These are phyloP conservation scores for Graphium colonna DNA, from an alignment of 2,888 invertebrate species.

Conservation along the genomic window DNA sequence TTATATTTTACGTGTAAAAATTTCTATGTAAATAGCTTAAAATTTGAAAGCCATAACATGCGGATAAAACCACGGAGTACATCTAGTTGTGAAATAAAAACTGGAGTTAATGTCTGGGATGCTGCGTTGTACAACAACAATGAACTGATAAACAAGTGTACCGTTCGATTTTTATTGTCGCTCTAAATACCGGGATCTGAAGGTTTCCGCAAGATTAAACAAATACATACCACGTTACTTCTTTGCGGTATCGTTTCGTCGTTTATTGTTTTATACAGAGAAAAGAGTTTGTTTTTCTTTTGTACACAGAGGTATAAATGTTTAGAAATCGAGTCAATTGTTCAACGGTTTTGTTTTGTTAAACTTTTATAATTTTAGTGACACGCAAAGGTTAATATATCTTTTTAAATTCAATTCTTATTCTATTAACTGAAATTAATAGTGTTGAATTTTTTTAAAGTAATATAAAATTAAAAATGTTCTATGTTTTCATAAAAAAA, in stretches of 20 bases:
- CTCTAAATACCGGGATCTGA: slow-evolving; percentile 3
- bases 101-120: neutral
- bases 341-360: no score
- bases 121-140: neutral
- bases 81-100: neutral
- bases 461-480: no score
- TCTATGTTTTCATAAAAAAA: no score
- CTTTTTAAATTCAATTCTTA: no score
- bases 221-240: slow-evolving; percentile 10
- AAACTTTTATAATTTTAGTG: no score
- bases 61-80: neutral
- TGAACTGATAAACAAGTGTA: slow-evolving; percentile 8
- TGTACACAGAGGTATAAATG: no score
- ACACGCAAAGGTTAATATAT: no score
- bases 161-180: slow-evolving; percentile 13
- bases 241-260: neutral
- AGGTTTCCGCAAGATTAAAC: slow-evolving; percentile 6
- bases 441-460: no score
- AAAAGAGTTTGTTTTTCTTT: neutral
- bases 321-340: no score
- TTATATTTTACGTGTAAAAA: no score
- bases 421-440: no score
- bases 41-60: neutral
- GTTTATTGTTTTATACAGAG: slow-evolving; percentile 3
- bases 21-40: neutral